Evolutionary conservation across 2,888 invertebrate species (phyloP), one percentile per base, ranked within the genome.

Genomic region (Rhopalosiphum nymphaeae): DNA sequence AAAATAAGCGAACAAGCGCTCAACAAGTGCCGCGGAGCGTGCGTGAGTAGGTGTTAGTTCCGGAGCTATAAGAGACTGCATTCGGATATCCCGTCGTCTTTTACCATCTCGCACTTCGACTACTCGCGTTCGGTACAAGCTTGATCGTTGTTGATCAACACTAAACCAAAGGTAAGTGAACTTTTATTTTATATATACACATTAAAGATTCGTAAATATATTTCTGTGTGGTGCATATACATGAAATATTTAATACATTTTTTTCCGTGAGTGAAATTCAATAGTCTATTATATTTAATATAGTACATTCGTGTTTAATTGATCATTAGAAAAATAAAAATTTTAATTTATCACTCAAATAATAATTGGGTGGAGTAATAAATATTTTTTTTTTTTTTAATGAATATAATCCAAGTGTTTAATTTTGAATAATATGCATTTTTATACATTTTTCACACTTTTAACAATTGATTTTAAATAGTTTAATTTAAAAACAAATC

Each of bases 1-100:
- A 46, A 85, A 93, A 93, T 57, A 89, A 21, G 44, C 56, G 67
- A 42, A 86, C 91, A 53, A 86, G 42, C 86, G 94, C 94, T 85
- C 94, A 94, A 94, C 94, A 94, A 94, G 94, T 94, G 86, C 61
- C 53, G 53, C 86, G 85, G 93, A 93, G 93, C 57, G 93, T 90
- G 94, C 94, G 94, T 91, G 94, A 94, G 94, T 94, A 94, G 94
- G 94, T 91, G 94, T 94, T 86, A 91, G 91, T 91, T 94, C 94
- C 94, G 94, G 94, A 91, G 90, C 90, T 94, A 94, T 94, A 94
- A 94, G 94, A 94, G 94, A 91, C 94, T 91, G 94, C 94, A 67
- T 94, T 91, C 91, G 94, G 91, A 91, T 87, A 91, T 91, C 61
- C 61, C 86, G 91, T 85, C 87, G 94, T 94, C 90, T 91, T 94